Percentiles rank a stretch among this genome's conserved stretches.
Conservation (phyloP, 2,797 vertebrate genomes). For the Oryzias dopingdopingensis region DNA sequence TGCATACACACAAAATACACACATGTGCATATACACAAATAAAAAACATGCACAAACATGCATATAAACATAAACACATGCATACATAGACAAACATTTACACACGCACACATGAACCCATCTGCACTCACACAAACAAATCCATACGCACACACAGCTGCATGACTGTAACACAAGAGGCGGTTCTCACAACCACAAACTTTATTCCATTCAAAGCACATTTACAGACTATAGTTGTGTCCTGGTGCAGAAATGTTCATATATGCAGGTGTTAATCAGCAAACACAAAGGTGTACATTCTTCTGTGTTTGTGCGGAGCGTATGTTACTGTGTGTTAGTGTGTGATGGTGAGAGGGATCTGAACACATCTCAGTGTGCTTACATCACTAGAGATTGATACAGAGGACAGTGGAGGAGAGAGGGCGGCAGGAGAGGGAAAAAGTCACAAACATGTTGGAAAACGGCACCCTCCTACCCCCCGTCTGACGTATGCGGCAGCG, state of each 20-base stretch:
- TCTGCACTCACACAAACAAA: background rate
- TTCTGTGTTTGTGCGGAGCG: constrained; percentile 31
- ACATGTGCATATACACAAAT: background rate
- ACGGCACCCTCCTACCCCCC: constrained; percentile 58
- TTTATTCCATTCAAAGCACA: constrained; percentile 74
- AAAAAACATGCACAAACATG: no score
- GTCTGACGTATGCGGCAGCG: constrained; percentile 71
- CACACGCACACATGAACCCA: background rate
- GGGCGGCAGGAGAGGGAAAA: background rate
- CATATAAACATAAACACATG: no score
- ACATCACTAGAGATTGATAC: constrained; percentile 53
- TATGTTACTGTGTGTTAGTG: constrained; percentile 25
- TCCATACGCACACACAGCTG: background rate
- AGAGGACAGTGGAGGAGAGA: constrained; percentile 26
- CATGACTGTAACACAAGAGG: constrained; percentile 14
- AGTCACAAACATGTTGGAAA: background rate
- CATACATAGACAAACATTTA: no score
- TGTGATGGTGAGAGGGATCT: constrained; percentile 32
- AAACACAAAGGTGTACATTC: constrained; percentile 41
- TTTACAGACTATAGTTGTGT: constrained; percentile 60
- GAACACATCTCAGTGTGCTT: constrained; percentile 61
- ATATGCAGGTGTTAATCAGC: constrained; percentile 32
- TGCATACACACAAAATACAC: background rate
- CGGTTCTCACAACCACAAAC: constrained; percentile 42
- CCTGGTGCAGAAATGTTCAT: constrained; percentile 35